Conservation (phyloP, 2,113 vertebrate genomes). For the Daboia siamensis region DNA sequence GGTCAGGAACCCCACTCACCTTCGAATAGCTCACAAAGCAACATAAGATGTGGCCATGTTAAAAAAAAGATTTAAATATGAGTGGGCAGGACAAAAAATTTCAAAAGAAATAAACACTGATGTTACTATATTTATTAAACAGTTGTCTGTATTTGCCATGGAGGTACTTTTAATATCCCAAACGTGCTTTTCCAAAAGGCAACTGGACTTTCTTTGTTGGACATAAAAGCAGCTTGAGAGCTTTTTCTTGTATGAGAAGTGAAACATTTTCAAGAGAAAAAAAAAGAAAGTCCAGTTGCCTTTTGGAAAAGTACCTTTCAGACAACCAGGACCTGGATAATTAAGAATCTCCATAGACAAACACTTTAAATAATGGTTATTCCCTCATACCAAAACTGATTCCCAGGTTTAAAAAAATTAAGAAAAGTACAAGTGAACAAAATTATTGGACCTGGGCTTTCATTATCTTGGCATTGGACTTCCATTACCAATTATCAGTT, state of each 20-base stretch:
- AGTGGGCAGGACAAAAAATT: neutral
- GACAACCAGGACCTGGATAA: neutral
- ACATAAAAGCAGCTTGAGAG: neutral
- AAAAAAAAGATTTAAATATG: neutral
- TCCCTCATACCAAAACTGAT: neutral
- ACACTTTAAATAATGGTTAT: neutral
- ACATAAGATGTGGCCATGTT: neutral
- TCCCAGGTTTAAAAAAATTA: neutral
- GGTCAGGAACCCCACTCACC: neutral
- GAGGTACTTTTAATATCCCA: neutral
- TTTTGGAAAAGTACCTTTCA: neutral
- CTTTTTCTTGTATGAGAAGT: neutral
- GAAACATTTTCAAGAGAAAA: neutral
- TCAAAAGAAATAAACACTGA: neutral
- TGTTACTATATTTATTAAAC: neutral
- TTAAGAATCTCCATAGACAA: neutral
- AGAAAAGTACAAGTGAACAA: neutral
- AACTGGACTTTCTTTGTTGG: neutral
- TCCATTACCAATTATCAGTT: neutral
- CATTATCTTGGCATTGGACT: neutral
- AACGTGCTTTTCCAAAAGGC: neutral
- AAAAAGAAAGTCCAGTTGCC: neutral
- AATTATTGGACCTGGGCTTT: neutral
- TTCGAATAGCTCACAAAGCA: neutral
- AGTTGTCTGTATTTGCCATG: neutral